These are phyloP conservation scores for Syngnathoides biaculeatus DNA, from an alignment of 2,113 vertebrate genomes.

Conservation along the genomic window DNA sequence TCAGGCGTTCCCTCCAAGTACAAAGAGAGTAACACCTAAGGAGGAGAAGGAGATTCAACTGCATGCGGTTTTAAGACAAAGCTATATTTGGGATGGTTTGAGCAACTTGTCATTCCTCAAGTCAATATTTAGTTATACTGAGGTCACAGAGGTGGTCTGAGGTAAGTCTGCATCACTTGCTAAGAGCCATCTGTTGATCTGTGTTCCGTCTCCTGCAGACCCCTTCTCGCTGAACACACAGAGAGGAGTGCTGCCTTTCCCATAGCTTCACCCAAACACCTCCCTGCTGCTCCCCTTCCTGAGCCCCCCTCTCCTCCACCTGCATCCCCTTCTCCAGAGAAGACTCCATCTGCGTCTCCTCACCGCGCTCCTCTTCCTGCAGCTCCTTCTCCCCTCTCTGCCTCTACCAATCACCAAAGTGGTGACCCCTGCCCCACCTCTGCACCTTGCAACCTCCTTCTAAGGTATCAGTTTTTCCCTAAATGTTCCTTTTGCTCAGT, in stretches of 20 bases:
- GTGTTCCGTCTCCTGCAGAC: constrained; percentile 56
- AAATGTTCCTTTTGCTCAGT: not conserved
- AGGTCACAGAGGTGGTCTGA: constrained; percentile 4
- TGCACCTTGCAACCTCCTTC: constrained; percentile 14
- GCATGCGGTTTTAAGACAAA: not conserved
- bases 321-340: constrained; percentile 44
- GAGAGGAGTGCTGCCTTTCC: constrained; percentile 38
- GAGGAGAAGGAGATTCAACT: not conserved
- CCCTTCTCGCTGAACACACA: constrained; percentile 47
- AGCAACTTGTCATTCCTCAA: constrained; percentile 34
- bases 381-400: constrained; percentile 21
- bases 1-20: constrained; percentile 3
- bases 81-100: constrained; percentile 30
- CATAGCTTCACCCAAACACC: constrained; percentile 38
- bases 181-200: constrained; percentile 36
- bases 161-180: constrained; percentile 30
- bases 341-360: constrained; percentile 42
- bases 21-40: constrained; percentile 17
- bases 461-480: constrained; percentile 48
- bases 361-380: constrained; percentile 13
- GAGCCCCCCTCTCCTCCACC: constrained; percentile 61
- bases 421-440: constrained; percentile 24
- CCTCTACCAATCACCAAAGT: constrained; percentile 19
- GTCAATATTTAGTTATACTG: constrained; percentile 28
- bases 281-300: constrained; percentile 35